Evolutionary conservation across 2,113 vertebrate genomes (phyloP).

Genomic region (Petrocephalus zakoni): DNA sequence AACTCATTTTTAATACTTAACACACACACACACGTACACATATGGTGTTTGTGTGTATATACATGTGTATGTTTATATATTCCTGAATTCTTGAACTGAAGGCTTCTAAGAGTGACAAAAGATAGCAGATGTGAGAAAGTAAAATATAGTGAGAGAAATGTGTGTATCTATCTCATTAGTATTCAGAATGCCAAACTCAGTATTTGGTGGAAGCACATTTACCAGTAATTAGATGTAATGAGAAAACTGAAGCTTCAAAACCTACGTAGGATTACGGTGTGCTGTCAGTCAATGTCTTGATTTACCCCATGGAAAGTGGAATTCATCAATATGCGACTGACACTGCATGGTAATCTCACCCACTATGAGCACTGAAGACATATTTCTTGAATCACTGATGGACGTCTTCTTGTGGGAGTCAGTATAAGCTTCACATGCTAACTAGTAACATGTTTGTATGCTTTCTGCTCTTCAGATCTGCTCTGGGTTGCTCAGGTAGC

Average conservation of each 20-base stretch:
- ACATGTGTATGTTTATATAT: neutral
- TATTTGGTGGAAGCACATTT: neutral
- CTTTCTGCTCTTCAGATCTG: neutral
- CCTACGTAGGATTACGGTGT: neutral
- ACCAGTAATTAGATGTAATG: neutral
- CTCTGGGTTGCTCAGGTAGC: neutral
- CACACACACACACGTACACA: neutral
- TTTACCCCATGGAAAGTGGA: neutral
- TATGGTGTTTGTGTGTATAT: no score
- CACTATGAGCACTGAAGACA: neutral
- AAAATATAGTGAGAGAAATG: neutral
- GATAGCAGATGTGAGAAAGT: neutral
- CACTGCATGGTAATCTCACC: neutral
- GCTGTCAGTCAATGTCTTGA: neutral
- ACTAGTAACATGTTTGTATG: neutral
- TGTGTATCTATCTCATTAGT: neutral
- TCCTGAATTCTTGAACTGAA: neutral
- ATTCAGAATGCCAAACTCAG: neutral
- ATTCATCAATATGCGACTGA: neutral
- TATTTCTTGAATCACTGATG: neutral
- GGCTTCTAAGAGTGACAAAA: neutral
- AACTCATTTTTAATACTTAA: neutral
- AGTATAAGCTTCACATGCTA: neutral
- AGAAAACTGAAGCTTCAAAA: neutral
- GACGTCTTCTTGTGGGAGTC: neutral